Base-by-base conservation (phyloP, 1,140 invertebrate species). In the Eciton burchellii region DNA sequence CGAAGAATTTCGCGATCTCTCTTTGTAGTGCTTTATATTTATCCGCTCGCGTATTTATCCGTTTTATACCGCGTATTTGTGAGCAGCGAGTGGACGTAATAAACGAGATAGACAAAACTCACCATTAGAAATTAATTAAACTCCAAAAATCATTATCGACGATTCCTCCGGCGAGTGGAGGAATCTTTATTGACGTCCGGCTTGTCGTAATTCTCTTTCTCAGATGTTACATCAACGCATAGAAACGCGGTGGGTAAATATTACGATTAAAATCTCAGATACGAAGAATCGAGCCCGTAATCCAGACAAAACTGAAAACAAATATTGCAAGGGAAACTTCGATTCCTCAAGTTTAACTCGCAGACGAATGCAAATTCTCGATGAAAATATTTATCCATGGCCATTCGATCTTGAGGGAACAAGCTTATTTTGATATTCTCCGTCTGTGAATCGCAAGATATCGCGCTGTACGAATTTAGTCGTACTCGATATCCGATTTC, bases 1-100 rank as follows among this genome's bases (percentile, higher is more conserved):
- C 0, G n/a, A 60, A 49, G 81, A 66, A 79, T 68, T 63, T 14
- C 54, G 21, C 63, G 47, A 47, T 84, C 59, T 71, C 57, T 56
- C 9, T 24, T 35, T 72, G 45, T n/a, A n/a, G n/a, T n/a, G 43
- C 45, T 81, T 43, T n/a, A n/a, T n/a, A n/a, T 54, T 47, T 70
- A 45, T 24, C 29, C 43, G 62, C 16, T 21, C 29, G 60, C 12
- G 60, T 47, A 56, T 41, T 21, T 77, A 68, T 68, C 68, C n/a
- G 24, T 56, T 35, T 16, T 57, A 29, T 12, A 43, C 21, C 16
- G 21, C 29, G 14, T 56, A 68, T 35, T 76, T 19, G 26, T 19
- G 9, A 29, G 8, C 12, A 24, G 6, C 0, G 14, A 14, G 29
- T 54, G 11, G 16, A 54, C 24, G 26, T 68, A 68, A 79, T 68